Conservation (phyloP, 2,888 invertebrate genomes). For the Aphidius colemani region DNA sequence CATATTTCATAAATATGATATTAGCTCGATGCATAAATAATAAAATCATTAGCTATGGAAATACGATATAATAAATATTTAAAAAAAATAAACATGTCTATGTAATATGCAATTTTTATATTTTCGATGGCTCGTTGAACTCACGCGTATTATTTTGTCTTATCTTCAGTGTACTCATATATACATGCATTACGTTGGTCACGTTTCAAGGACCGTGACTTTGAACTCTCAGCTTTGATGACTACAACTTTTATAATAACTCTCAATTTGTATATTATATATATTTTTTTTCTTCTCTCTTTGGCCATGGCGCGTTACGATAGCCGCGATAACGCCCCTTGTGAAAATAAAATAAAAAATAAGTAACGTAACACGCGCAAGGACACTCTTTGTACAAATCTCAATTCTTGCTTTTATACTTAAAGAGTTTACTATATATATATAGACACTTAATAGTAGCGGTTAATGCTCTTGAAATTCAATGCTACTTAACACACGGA, state of each 20-base stretch:
- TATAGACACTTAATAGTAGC: background rate
- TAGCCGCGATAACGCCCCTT: conserved; percentile 27
- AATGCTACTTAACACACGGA: conserved; percentile 25
- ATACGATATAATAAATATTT: too few relatives aligned
- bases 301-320: conserved; percentile 6
- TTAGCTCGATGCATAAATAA: too few relatives aligned
- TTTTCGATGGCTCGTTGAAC: conserved; percentile 9
- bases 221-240: conserved; percentile 38
- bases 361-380: conserved; percentile 34
- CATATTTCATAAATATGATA: too few relatives aligned
- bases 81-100: background rate
- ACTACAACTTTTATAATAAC: conserved; percentile 20
- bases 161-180: too few relatives aligned
- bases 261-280: background rate
- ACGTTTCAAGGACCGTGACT: conserved; percentile 42
- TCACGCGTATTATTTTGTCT: too few relatives aligned
- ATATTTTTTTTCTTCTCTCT: too few relatives aligned
- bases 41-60: too few relatives aligned
- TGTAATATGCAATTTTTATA: background rate
- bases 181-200: conserved; percentile 27
- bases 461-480: conserved; percentile 30
- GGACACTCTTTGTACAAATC: conserved; percentile 19
- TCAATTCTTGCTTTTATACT: too few relatives aligned
- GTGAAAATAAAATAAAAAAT: background rate
- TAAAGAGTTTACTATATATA: too few relatives aligned